Evolutionary conservation across 2,888 invertebrate genomes (phyloP).

Genomic region (Eilema caniola): DNA sequence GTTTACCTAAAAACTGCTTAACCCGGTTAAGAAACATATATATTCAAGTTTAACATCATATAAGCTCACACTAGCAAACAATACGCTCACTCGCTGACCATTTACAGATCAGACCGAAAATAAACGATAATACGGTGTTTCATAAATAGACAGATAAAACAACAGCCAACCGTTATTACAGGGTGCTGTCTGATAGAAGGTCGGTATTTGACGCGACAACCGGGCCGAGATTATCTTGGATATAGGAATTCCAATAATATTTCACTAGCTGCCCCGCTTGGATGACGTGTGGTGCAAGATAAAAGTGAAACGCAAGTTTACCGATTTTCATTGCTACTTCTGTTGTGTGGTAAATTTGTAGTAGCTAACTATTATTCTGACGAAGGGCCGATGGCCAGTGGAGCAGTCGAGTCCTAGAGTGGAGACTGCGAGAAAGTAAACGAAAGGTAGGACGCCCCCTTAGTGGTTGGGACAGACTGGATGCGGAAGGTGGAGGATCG

Average conservation of each 20-base stretch:
- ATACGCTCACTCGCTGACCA: background rate
- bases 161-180: conserved; percentile 48
- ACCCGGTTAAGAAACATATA: too few species aligned
- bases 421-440: too few species aligned
- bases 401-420: too few species aligned
- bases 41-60: background rate
- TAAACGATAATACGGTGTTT: conserved; percentile 22
- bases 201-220: conserved; percentile 63
- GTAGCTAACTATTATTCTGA: too few species aligned
- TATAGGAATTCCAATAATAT: conserved; percentile 82
- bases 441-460: too few species aligned
- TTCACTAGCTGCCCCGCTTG: conserved; percentile 63
- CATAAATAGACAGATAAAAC: conserved; percentile 54
- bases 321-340: background rate
- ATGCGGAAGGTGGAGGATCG: too few species aligned
- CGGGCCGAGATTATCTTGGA: conserved; percentile 70
- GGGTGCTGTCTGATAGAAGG: conserved; percentile 51
- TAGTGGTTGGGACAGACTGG: too few species aligned
- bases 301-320: conserved; percentile 29
- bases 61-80: background rate
- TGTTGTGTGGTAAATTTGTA: background rate
- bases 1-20: too few species aligned
- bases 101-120: conserved; percentile 5
- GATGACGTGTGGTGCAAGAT: conserved; percentile 46
- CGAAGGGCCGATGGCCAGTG: too few species aligned